Percentiles rank a stretch among this genome's conserved stretches.
Conservation (phyloP, 2,113 vertebrate species). For the Triplophysa siluroides region DNA sequence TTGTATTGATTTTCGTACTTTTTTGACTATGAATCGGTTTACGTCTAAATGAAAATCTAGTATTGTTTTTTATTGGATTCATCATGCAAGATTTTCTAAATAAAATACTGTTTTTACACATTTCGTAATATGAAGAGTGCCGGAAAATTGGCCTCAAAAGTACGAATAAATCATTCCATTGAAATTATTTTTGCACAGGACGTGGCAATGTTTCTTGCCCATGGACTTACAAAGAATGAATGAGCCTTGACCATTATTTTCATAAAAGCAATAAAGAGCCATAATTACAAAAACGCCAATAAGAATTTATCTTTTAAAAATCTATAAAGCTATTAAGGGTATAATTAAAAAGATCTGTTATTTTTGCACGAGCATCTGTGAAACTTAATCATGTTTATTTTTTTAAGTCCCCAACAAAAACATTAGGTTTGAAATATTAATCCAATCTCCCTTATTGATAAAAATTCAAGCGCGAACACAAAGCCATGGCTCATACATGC, state of each 20-base stretch:
- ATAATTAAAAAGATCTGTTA: slow-evolving; percentile 83
- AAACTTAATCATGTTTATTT: slow-evolving; percentile 79
- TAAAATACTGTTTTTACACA: not conserved
- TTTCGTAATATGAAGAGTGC: not conserved
- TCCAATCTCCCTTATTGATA: slow-evolving; percentile 79
- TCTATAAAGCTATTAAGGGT: slow-evolving; percentile 82
- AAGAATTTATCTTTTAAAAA: slow-evolving; percentile 82
- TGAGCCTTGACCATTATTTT: slow-evolving; percentile 82
- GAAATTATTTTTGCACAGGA: slow-evolving; percentile 64
- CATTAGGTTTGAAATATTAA: slow-evolving; percentile 84
- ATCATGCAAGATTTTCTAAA: slow-evolving; percentile 1
- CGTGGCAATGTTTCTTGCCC: slow-evolving; percentile 64
- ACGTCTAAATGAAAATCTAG: not conserved
- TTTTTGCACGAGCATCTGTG: slow-evolving; percentile 78
- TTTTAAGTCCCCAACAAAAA: slow-evolving; percentile 79
- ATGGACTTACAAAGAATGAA: slow-evolving; percentile 70
- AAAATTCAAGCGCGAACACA: slow-evolving; percentile 71
- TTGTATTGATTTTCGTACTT: slow-evolving; percentile 23
- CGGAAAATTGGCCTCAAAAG: not conserved
- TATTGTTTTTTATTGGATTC: not conserved
- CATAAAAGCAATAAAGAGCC: slow-evolving; percentile 82
- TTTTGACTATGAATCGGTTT: not conserved
- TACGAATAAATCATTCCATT: slow-evolving; percentile 43
- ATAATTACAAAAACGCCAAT: slow-evolving; percentile 85
- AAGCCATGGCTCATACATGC: slow-evolving; percentile 69